Base-by-base conservation (phyloP, 2,113 vertebrate species). In the Cepphus grylle region DNA sequence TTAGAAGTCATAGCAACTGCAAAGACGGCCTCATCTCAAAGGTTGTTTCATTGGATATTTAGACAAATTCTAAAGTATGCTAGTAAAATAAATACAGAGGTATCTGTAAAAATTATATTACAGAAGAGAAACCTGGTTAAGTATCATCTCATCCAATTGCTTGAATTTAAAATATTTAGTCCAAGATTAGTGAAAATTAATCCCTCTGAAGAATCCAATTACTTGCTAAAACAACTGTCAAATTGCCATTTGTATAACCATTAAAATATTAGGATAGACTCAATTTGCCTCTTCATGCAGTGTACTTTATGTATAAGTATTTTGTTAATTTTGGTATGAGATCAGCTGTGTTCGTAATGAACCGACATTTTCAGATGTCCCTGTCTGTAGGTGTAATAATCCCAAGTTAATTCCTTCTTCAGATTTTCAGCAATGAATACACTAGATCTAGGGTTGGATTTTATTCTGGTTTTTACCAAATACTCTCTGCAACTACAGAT, bases 361-460 rank as follows among this genome's bases (percentile, higher is more conserved):
- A 47, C 58, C 4, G 3, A 45, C 32, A 55, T 63, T 88, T 92
- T 81, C 30, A 84, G 79, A 81, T 70, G 62, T 73, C 47, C 58
- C 45, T 94, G 53, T 65, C 61, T 71, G 15, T 53, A 92, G 32
- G 36, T 93, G 38, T 74, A 81, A 82, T 50, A 79, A 91, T 72
- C 27, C n/a, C 69, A 79, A 56, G 5, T 49, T 55, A 90, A 76
- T 81, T 88, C 43, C 25, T 72, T 74, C 65, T 86, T 83, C 52
- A 38, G 17, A 59, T 81, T 94, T 84, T 88, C 76, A 90, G 52
- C 76, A 94, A 93, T 52, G 61, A 95, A 94, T 94, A 94, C 78
- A 70, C 52, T 93, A 91, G 45, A 58, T 55, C 52, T 86, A 83
- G n/a, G n/a, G 43, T 74, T 66, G 86, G 25, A 16, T 49, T 97